phyloP scores from a whole-genome alignment of 1,140 invertebrate species.

The Orussus abietinus region DNA sequence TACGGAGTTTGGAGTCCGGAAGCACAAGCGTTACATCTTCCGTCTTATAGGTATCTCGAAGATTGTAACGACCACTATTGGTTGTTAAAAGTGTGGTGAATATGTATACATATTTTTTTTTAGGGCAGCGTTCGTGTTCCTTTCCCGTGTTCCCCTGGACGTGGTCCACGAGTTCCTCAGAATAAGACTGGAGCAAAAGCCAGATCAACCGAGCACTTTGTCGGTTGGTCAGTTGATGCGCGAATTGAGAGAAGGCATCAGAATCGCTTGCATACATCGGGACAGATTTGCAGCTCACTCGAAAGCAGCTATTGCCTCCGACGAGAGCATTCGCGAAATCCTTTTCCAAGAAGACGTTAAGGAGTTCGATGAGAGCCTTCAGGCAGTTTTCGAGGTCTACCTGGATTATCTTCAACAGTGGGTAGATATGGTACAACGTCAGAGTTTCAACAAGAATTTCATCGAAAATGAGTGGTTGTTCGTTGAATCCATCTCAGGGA shows the following conservation, averaged over 20 bases:
- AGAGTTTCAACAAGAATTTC: constrained; percentile 69
- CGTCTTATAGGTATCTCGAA: constrained; percentile 65
- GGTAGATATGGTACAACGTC: constrained; percentile 65
- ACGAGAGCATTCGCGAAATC: constrained; percentile 40
- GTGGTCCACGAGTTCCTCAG: constrained; percentile 84
- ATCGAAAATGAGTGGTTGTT: constrained; percentile 81
- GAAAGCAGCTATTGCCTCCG: constrained; percentile 60
- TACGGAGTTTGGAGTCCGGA: constrained; percentile 79
- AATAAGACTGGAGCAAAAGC: constrained; percentile 78
- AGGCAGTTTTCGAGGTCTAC: constrained; percentile 70
- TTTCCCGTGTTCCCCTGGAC: constrained; percentile 77
- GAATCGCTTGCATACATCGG: constrained; percentile 72
- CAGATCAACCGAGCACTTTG: constrained; percentile 76
- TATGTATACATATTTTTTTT: constrained; percentile 14
- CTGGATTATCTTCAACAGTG: constrained; percentile 71
- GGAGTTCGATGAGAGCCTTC: constrained; percentile 75
- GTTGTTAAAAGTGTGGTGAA: neutral
- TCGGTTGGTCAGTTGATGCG: constrained; percentile 84
- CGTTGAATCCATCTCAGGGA: constrained; percentile 64
- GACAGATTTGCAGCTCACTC: constrained; percentile 71
- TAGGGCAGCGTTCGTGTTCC: constrained; percentile 74
- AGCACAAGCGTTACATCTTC: constrained; percentile 69
- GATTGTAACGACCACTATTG: neutral
- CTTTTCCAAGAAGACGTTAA: constrained; percentile 61
- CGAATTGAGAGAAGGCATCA: constrained; percentile 81